phyloP scores from a whole-genome alignment of 2,888 invertebrate species.

The Lucinisca nassula region DNA sequence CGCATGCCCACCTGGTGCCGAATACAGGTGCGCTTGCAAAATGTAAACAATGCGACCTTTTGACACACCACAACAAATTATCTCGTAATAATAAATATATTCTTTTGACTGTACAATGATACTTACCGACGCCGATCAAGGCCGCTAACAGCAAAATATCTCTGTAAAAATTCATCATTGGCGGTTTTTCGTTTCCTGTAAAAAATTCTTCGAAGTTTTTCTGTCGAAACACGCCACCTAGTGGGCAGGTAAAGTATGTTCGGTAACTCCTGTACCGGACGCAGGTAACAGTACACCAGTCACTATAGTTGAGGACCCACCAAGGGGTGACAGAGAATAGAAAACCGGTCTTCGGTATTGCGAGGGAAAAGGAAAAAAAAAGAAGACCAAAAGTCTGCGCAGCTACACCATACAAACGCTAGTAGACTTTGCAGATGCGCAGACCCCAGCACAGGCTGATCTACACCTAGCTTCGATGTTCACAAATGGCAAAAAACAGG shows the following conservation, averaged over 20 bases:
- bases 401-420: not conserved
- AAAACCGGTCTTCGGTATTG: not conserved
- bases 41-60: too few relatives aligned
- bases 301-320: not conserved
- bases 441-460: too few relatives aligned
- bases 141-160: not conserved
- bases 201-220: not conserved
- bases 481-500: too few relatives aligned
- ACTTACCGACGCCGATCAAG: not conserved
- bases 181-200: not conserved
- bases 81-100: too few relatives aligned
- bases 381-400: not conserved
- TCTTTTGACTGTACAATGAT: not conserved
- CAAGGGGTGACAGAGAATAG: not conserved
- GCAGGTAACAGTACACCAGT: too few relatives aligned
- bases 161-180: conserved; percentile 1
- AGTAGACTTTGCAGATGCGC: too few relatives aligned
- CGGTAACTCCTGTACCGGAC: not conserved
- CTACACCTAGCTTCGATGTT: too few relatives aligned
- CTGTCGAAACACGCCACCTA: not conserved
- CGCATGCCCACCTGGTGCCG: too few relatives aligned
- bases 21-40: too few relatives aligned
- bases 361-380: not conserved
- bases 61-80: too few relatives aligned
- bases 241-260: not conserved